phyloP scores from a whole-genome alignment of 2,797 vertebrate species.

The Graptemys geographica region DNA sequence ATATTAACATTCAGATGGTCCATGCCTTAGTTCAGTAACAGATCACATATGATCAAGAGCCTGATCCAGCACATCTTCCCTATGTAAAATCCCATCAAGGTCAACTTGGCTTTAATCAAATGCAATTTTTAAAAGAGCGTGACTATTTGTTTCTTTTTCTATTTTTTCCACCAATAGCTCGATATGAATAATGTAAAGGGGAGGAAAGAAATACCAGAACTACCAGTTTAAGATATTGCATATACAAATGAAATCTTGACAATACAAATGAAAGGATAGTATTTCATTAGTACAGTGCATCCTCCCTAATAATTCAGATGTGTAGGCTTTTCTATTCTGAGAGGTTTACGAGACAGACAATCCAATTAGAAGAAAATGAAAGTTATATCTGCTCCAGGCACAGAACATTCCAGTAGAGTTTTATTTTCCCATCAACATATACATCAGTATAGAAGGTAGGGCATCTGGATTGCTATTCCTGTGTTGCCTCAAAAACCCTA shows the following conservation, averaged over 20 bases:
- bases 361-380: conserved; percentile 66
- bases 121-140: neutral
- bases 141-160: neutral
- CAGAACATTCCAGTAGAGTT: conserved; percentile 50
- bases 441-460: conserved; percentile 29
- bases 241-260: neutral
- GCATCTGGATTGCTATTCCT: neutral
- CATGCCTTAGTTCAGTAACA: conserved; percentile 18
- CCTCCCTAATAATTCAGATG: conserved; percentile 50
- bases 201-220: neutral
- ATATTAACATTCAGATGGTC: conserved; percentile 21
- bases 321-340: conserved; percentile 44
- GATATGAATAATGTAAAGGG: neutral
- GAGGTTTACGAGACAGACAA: conserved; percentile 44
- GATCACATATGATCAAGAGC: neutral
- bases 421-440: conserved; percentile 37
- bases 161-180: neutral
- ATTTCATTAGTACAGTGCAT: neutral
- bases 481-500: neutral
- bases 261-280: neutral
- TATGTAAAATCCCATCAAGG: neutral
- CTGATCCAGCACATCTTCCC: neutral
- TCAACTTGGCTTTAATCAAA: neutral
- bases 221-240: neutral
- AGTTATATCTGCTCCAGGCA: conserved; percentile 69